These are phyloP conservation scores for Petrocephalus zakoni DNA, from an alignment of 2,113 vertebrate genomes.

Conservation along the genomic window DNA sequence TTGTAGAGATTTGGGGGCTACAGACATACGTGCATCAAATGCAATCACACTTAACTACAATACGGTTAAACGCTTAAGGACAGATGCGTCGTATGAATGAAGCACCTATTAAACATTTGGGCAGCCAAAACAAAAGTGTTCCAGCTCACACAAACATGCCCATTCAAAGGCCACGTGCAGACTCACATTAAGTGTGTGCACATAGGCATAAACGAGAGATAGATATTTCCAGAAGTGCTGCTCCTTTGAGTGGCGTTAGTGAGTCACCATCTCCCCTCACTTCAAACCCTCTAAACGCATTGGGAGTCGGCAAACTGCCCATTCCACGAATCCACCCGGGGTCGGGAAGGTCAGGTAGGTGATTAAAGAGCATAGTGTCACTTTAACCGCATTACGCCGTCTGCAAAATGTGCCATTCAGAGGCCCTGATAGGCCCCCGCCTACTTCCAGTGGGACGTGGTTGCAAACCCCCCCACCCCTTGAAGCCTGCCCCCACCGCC, in stretches of 20 bases:
- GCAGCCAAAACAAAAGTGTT: not conserved
- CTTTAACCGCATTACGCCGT: not conserved
- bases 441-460: not conserved
- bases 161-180: not conserved
- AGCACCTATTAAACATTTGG: not conserved
- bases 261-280: not conserved
- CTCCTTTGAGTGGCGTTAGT: not conserved
- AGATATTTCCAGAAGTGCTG: not conserved
- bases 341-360: not conserved
- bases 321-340: not conserved
- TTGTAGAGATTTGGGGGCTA: not conserved
- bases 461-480: not conserved
- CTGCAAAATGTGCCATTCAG: not conserved
- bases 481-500: not conserved
- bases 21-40: not conserved
- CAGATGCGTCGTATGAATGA: not conserved
- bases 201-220: not conserved
- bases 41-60: not conserved
- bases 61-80: not conserved
- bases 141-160: not conserved
- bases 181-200: not conserved
- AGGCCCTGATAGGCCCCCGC: not conserved
- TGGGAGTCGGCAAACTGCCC: not conserved
- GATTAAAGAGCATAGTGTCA: conserved; percentile 4
- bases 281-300: not conserved